Conservation (phyloP, 2,797 vertebrate species). For the Nasua narica region DNA sequence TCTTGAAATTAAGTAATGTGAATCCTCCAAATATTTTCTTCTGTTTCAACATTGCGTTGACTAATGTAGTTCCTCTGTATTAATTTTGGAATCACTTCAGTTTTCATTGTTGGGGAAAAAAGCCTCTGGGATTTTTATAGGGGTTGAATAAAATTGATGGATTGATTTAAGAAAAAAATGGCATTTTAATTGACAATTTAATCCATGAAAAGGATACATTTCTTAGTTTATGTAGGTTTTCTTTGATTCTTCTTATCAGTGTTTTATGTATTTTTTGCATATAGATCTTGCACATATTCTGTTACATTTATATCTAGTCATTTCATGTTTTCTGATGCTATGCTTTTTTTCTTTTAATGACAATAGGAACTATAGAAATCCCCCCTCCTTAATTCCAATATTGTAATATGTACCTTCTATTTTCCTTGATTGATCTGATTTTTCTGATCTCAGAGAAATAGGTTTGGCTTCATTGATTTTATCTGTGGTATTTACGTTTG, state of each 20-base stretch:
- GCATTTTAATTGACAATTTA: background rate
- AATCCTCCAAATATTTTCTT: background rate
- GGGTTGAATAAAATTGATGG: background rate
- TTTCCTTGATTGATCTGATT: background rate
- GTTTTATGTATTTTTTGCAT: background rate
- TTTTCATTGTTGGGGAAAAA: background rate
- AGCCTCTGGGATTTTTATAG: background rate
- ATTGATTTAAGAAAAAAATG: background rate
- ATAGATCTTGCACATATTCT: background rate
- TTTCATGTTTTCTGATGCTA: background rate
- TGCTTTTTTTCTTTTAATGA: background rate
- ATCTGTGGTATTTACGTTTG: background rate
- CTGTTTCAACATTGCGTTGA: background rate
- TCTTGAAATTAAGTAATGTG: conserved; percentile 23
- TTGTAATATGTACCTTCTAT: background rate
- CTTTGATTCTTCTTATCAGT: background rate
- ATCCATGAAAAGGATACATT: background rate
- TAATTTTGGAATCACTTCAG: background rate
- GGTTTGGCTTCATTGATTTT: background rate
- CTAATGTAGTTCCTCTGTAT: background rate
- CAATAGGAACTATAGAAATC: background rate
- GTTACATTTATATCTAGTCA: background rate
- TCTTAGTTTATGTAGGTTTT: background rate
- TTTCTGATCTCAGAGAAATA: background rate
- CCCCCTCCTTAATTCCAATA: background rate